Evolutionary conservation across 2,797 vertebrate species (phyloP), one percentile per base, ranked within the genome.

Genomic region (Periophthalmus magnuspinnatus): DNA sequence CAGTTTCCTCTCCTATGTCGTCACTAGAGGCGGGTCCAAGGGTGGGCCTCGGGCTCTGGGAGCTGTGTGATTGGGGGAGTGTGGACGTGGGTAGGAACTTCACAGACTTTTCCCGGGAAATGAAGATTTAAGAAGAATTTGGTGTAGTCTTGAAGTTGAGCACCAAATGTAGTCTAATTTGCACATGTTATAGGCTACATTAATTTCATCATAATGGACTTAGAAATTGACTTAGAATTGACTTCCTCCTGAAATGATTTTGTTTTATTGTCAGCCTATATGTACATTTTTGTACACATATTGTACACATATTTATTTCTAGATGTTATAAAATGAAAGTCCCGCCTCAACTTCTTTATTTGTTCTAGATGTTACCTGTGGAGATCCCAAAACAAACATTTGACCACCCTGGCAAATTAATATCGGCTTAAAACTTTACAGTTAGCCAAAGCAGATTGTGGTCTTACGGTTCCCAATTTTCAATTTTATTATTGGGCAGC

Each of bases 1-100:
- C 88, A 74, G 86, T 87, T 92, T 90, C 89, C 90, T 84, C 75
- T 80, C 70, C 17, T 70, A 62, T 78, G 78, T 67, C 86, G 77
- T 81, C 80, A 75, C 5, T 19, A 48, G 22, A 65, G 86, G 89
- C 76, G 82, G 79, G 74, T 54, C 68, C 13, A 6, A 57, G 55
- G 55, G 55, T 7, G 55, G 55, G 8, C 4, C 52, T 10, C 7
- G 1, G 5, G 7, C 8, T 1, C 34, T 62, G 65, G 34, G 19
- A 0, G 75, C 34, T 0, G 9, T 24, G 14, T 7, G 70, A 89
- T 89, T 88, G 88, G 86, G 33, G 1, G 22, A 77, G 28, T 69
- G 59, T 1, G 16, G 11, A 10, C 72, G 75, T 14, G 55, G 55
- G 55, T 13, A 32, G 55, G 55, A 8, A 11, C 13, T 16, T 5